phyloP scores from a whole-genome alignment of 2,888 invertebrate species.

The Cerceris rybyensis region DNA sequence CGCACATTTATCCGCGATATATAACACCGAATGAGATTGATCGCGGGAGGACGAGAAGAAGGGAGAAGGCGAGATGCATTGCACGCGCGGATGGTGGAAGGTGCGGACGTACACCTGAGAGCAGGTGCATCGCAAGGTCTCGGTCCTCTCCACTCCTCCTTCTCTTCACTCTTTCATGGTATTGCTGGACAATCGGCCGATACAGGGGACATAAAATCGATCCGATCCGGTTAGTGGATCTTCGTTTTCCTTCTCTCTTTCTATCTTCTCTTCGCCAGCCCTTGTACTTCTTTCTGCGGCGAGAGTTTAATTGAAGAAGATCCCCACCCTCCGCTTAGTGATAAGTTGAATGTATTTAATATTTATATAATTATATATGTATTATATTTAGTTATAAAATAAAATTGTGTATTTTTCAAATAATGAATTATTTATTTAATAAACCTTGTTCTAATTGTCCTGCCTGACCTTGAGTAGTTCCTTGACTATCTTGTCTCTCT shows the following conservation, averaged over 20 bases:
- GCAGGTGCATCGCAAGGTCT: conserved; percentile 68
- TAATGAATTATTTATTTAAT: no score
- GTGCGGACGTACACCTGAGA: conserved; percentile 66
- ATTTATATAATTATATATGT: no score
- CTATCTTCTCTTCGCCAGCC: neutral
- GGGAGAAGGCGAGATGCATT: conserved; percentile 47
- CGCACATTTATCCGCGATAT: conserved; percentile 14
- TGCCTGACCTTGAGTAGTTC: no score
- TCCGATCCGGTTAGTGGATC: conserved; percentile 30
- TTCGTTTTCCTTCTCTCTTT: neutral
- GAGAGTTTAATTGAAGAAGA: neutral
- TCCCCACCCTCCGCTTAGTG: no score
- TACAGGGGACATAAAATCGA: conserved; percentile 51
- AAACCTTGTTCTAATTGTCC: no score
- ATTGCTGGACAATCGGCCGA: conserved; percentile 50
- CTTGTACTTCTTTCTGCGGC: no score
- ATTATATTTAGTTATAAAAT: no score
- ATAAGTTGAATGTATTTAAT: no score
- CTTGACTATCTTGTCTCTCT: no score
- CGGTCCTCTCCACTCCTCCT: conserved; percentile 52
- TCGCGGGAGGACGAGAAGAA: neutral
- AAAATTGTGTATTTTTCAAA: no score
- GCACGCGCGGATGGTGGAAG: conserved; percentile 64
- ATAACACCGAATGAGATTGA: conserved; percentile 17
- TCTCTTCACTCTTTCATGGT: conserved; percentile 23